Base-by-base conservation (phyloP, 2,888 invertebrate species). In the Pseudococcus viburni region DNA sequence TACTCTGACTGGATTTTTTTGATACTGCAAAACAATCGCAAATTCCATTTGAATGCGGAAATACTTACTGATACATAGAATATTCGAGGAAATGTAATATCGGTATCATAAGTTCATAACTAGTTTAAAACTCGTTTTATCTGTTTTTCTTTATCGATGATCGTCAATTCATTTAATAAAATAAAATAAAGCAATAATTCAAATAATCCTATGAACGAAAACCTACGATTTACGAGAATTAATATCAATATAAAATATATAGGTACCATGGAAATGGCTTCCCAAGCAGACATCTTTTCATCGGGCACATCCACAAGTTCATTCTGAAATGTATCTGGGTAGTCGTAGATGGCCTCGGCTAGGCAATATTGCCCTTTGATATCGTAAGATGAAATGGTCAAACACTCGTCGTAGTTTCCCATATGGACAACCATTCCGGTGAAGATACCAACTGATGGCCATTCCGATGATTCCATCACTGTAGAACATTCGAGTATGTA, bases 341-440 rank as follows among this genome's bases (percentile, higher is more conserved):
- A 42, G 55, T 88, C 88, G 77, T 90, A 89, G 17, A 46, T 73
- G 33, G 89, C 84, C 51, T 89, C 88, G 11, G 89, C 89, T 51
- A 90, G 84, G 85, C 90, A 90, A 86, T 90, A 90, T 64, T 90
- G 89, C 7, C 90, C 90, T n/a, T 46, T 84, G 39, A 89, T 26
- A 11, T 59, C 42, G n/a, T 88, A 84, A 17, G 84, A 59, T 0
- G 86, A 64, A 0, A 90, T 88, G 3, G 84, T 51, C 8, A 90
- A 85, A 51, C 90, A 90, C 89, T 90, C 89, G 46, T 90, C 90
- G 77, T 89, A 90, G 86, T 90, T 89, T 42, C 90, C 90, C 68
- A 90, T 89, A 77, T 89, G 89, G 39, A 89, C 89, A 17, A 89
- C 86, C 68, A 89, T 89, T 1, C 90, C 90, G 1, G 88, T 73